phyloP scores from a whole-genome alignment of 64 coral and sea anemone species.

The Montipora sp. region DNA sequence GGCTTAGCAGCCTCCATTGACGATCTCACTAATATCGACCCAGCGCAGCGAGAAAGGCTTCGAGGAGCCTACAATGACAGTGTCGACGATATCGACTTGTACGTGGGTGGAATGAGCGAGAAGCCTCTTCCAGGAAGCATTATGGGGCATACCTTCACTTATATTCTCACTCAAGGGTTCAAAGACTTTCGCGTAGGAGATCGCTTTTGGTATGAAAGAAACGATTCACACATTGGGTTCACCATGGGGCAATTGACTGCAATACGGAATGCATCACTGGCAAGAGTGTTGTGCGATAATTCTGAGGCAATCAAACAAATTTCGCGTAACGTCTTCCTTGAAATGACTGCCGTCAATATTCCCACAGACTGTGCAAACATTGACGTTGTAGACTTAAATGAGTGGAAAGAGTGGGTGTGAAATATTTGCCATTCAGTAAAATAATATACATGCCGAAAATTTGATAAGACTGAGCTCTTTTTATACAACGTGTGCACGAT shows the following conservation, averaged over 20 bases:
- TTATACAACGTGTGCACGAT: no score
- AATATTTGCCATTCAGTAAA: background rate
- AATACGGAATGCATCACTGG: constrained; percentile 39
- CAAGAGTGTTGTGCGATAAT: constrained; percentile 66
- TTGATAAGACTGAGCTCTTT: no score
- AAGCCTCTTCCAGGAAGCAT: background rate
- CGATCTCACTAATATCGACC: constrained; percentile 5
- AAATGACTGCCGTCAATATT: background rate
- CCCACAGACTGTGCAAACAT: background rate
- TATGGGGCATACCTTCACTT: constrained; percentile 49
- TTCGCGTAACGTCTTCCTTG: background rate
- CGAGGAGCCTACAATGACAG: constrained; percentile 24
- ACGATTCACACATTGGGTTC: constrained; percentile 38
- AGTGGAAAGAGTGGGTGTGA: constrained; percentile 1
- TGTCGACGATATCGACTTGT: constrained; percentile 58
- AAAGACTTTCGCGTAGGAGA: constrained; percentile 34
- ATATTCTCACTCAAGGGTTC: constrained; percentile 38
- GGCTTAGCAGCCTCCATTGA: background rate
- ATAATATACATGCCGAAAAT: no score
- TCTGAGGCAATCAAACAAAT: constrained; percentile 56
- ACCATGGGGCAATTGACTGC: constrained; percentile 7
- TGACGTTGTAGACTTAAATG: constrained; percentile 21
- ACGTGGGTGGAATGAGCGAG: constrained; percentile 62
- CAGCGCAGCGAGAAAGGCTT: constrained; percentile 5
- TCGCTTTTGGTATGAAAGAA: constrained; percentile 74